These are phyloP conservation scores for Hirudo medicinalis DNA, from an alignment of 1,140 invertebrate species.

Conservation along the genomic window DNA sequence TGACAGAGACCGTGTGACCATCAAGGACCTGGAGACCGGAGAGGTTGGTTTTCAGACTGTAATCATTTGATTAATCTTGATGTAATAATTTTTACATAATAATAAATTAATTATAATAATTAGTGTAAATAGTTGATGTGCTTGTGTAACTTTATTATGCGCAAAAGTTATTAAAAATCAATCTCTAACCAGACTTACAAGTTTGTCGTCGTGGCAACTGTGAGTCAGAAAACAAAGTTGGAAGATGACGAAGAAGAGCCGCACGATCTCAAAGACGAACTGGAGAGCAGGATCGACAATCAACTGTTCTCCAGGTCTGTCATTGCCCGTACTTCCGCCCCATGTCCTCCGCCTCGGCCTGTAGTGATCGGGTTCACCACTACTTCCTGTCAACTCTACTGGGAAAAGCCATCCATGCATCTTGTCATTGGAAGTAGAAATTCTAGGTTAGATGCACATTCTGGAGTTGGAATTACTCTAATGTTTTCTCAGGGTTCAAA, in stretches of 20 bases:
- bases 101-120: no score
- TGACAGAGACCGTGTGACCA: constrained; percentile 30
- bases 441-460: no score
- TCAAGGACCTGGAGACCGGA: constrained; percentile 33
- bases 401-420: constrained; percentile 39
- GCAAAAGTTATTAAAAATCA: neutral
- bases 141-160: neutral
- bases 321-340: constrained; percentile 35
- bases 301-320: constrained; percentile 38
- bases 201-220: constrained; percentile 39
- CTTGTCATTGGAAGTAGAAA: constrained; percentile 12
- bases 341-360: constrained; percentile 34
- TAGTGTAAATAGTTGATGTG: neutral
- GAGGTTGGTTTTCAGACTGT: constrained; percentile 21
- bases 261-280: constrained; percentile 27
- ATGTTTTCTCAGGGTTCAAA: no score
- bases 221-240: constrained; percentile 40
- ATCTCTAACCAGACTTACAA: constrained; percentile 26
- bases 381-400: constrained; percentile 35
- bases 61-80: no score
- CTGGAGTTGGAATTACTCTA: no score
- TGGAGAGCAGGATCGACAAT: constrained; percentile 35
- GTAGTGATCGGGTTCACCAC: constrained; percentile 34
- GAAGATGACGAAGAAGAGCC: constrained; percentile 27
- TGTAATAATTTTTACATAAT: no score